Percentiles rank a stretch among this genome's conserved stretches.
Evolutionary conservation across 2,888 invertebrate genomes (phyloP).

Genomic region (Drosophila incognita): DNA sequence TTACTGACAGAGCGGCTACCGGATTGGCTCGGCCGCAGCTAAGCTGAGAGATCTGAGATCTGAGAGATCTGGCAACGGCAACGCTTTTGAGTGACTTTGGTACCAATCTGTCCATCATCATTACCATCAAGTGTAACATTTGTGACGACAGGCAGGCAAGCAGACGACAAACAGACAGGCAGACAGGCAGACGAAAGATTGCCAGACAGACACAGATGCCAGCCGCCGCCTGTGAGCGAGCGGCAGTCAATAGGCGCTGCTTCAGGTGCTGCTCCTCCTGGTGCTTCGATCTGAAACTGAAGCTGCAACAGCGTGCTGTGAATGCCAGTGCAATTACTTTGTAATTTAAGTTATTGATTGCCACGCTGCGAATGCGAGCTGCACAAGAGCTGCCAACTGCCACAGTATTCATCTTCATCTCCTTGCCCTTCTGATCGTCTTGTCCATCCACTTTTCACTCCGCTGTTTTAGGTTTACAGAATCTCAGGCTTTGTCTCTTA

Average conservation of each 20-base stretch:
- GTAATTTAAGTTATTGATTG: conserved; percentile 85
- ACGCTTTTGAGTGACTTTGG: conserved; percentile 82
- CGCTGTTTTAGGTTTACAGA: conserved; percentile 46
- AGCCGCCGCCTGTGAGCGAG: conserved; percentile 41
- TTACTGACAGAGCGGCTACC: conserved; percentile 83
- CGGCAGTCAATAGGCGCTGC: conserved; percentile 36
- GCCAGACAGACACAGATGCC: conserved; percentile 32
- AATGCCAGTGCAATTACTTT: conserved; percentile 84
- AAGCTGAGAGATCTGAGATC: conserved; percentile 51
- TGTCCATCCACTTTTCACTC: conserved; percentile 24
- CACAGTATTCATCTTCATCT: conserved; percentile 14
- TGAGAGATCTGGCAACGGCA: conserved; percentile 57
- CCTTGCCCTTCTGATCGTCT: conserved; percentile 17
- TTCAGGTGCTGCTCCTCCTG: conserved; percentile 23
- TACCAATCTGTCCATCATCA: conserved; percentile 85
- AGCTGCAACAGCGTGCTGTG: conserved; percentile 76
- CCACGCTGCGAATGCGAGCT: conserved; percentile 74
- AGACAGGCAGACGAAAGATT: conserved; percentile 17
- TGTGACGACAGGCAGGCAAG: conserved; percentile 79
- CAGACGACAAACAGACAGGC: conserved; percentile 54
- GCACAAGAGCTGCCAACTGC: conserved; percentile 54
- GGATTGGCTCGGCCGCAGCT: conserved; percentile 72
- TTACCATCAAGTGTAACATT: conserved; percentile 83
- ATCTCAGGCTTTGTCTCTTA: conserved; percentile 51
- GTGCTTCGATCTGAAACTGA: conserved; percentile 46